Conservation (phyloP, 37 sponge, comb jelly and placozoan genomes). For the Beroe forskalii region DNA sequence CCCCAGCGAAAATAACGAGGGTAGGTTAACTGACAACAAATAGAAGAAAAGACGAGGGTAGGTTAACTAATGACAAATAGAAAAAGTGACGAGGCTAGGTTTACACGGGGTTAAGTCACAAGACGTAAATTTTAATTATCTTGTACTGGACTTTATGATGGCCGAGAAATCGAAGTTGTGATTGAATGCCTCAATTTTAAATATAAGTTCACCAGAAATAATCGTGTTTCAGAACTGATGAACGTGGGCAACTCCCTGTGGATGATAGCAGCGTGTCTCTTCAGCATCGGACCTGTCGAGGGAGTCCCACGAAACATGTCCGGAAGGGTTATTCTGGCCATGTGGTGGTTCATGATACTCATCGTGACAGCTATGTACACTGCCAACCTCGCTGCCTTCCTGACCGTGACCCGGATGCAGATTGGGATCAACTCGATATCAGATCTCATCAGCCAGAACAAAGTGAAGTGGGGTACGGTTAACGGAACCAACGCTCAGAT, state of each 20-base stretch:
- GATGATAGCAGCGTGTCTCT: conserved; percentile 65
- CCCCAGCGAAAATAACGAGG: conserved; percentile 61
- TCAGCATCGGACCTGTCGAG: conserved; percentile 62
- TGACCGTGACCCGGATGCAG: conserved; percentile 63
- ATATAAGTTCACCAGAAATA: too few species aligned
- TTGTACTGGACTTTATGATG: too few species aligned
- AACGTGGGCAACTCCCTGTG: conserved; percentile 60
- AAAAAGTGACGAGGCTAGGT: too few species aligned
- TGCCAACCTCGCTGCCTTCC: conserved; percentile 54
- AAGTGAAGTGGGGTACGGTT: conserved; percentile 57
- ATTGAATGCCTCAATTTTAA: too few species aligned
- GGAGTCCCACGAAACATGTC: conserved; percentile 65
- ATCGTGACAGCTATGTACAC: conserved; percentile 64
- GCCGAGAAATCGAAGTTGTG: too few species aligned
- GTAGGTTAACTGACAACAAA: too few species aligned
- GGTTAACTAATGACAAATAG: too few species aligned
- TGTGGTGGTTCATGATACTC: conserved; percentile 66
- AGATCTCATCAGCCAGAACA: conserved; percentile 46
- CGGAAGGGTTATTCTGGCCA: conserved; percentile 53
- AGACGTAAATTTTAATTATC: too few species aligned
- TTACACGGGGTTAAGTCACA: too few species aligned
- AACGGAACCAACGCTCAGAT: conserved; percentile 58
- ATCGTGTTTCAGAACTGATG: conserved; percentile 43
- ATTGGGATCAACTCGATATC: conserved; percentile 43
- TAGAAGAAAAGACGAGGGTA: too few species aligned